These are phyloP conservation scores for Drosophila dunni DNA, from an alignment of 1,140 invertebrate genomes.

Conservation along the genomic window DNA sequence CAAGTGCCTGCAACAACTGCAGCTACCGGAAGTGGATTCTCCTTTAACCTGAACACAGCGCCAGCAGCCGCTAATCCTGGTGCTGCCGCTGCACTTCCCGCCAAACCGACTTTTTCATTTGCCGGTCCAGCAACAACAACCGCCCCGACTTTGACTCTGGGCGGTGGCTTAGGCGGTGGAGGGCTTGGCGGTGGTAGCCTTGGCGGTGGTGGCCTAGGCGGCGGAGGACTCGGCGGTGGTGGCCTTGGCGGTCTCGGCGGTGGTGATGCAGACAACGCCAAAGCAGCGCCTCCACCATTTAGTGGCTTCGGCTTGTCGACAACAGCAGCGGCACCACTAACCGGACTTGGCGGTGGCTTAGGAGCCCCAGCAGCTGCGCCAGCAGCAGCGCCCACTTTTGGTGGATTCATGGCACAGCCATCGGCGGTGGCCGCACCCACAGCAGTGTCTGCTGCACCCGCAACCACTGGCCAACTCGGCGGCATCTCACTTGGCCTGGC, in stretches of 20 bases:
- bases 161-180: constrained; percentile 40
- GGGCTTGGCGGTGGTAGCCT: constrained; percentile 36
- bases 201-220: constrained; percentile 39
- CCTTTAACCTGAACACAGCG: constrained; percentile 53
- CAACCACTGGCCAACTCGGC: constrained; percentile 13
- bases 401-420: constrained; percentile 49
- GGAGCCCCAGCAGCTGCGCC: constrained; percentile 39
- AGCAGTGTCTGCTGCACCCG: constrained; percentile 16
- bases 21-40: constrained; percentile 40
- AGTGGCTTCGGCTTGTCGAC: constrained; percentile 50
- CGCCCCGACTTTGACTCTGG: neutral
- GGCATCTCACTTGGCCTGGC: constrained; percentile 20
- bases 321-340: constrained; percentile 10
- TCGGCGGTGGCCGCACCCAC: constrained; percentile 37
- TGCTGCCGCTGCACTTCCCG: constrained; percentile 37
- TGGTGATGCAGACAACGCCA: constrained; percentile 54
- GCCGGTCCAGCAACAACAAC: constrained; percentile 37
- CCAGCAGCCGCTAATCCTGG: constrained; percentile 11
- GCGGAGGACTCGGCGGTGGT: constrained; percentile 24
- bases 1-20: constrained; percentile 68
- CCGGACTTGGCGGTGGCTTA: constrained; percentile 33
- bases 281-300: constrained; percentile 57
- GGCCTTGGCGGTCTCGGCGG: constrained; percentile 31
- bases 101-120: constrained; percentile 64
- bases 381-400: constrained; percentile 31